Base-by-base conservation (phyloP, 2,113 vertebrate genomes). In the Nannospalax galili region DNA sequence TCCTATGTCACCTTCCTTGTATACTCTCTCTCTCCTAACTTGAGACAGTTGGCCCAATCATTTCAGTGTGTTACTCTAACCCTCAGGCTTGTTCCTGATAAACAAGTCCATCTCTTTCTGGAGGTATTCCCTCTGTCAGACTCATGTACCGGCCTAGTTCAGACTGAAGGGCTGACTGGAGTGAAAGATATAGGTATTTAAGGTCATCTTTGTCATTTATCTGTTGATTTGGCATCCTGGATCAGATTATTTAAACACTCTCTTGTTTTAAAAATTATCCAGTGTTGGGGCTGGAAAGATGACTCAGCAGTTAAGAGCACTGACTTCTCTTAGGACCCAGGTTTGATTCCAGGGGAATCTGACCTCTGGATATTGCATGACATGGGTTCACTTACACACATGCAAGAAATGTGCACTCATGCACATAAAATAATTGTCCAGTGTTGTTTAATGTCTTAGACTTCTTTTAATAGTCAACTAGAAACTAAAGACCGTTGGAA, bases 141-240 rank as follows among this genome's bases (percentile, higher is more conserved):
- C 60, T 70, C 84, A 88, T 52, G 0, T 52, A 80, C 56, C 52
- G 87, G 14, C 67, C 26, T 94, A 35, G 5, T 24, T 93, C 65
- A 95, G 88, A 95, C 45, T 93, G 7, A 70, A 91, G 58, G 65
- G 52, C 32, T 88, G 67, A 77, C 5, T 77, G n/a, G 30, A 94
- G 26, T 88, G 72, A 86, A 84, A 69, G 45, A 17, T 37, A n/a
- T n/a, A 28, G 40, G 67, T 92, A 4, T 94, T 94, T 84, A 86
- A 89, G 92, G 81, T 81, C 42, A 81, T 37, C 30, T 87, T 81
- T 62, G 2, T 85, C 62, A 95, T 90, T 78, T 67, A 58, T 84
- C 35, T 93, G 48, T 77, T 87, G 35, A 78, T 91, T 78, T 79
- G 58, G 69, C 9, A 30, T 64, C 62, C 30, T 85, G 17, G 37